Evolutionary conservation across 2,888 invertebrate species (phyloP).

Genomic region (Scaptomyza polygonia): DNA sequence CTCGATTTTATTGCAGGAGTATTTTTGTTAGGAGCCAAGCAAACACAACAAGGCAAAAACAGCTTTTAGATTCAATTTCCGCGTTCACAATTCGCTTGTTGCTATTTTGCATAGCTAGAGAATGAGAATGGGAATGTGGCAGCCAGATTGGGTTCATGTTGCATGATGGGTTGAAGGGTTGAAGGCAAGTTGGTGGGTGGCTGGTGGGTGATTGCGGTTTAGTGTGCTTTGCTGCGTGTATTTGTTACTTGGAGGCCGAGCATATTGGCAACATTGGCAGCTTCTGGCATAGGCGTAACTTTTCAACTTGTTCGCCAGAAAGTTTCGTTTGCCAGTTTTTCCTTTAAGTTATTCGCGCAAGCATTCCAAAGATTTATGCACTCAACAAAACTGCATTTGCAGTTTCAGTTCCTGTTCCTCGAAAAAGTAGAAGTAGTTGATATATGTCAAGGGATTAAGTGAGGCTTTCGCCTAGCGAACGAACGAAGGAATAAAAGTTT

Average conservation of each 20-base stretch:
- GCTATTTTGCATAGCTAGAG: slow-evolving; percentile 66
- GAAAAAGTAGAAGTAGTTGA: slow-evolving; percentile 37
- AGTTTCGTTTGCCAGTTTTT: slow-evolving; percentile 54
- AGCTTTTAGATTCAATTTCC: slow-evolving; percentile 77
- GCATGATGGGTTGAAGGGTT: slow-evolving; percentile 7
- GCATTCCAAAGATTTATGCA: slow-evolving; percentile 67
- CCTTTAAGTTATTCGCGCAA: slow-evolving; percentile 70
- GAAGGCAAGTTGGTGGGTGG: not conserved
- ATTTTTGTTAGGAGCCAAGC: slow-evolving; percentile 49
- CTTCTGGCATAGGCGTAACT: slow-evolving; percentile 69
- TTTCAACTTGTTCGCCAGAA: slow-evolving; percentile 51
- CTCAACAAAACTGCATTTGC: slow-evolving; percentile 49
- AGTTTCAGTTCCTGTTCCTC: slow-evolving; percentile 31
- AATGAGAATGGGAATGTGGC: slow-evolving; percentile 8
- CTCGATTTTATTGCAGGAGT: slow-evolving; percentile 58
- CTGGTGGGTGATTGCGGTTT: slow-evolving; percentile 10
- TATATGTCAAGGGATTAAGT: slow-evolving; percentile 63
- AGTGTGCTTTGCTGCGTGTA: slow-evolving; percentile 15
- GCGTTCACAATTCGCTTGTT: slow-evolving; percentile 65
- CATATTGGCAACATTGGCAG: slow-evolving; percentile 74
- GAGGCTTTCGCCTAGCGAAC: slow-evolving; percentile 26
- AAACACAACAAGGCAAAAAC: slow-evolving; percentile 34
- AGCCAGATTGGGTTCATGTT: slow-evolving; percentile 28
- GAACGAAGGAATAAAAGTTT: slow-evolving; percentile 26
- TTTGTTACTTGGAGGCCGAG: slow-evolving; percentile 31